Conservation (phyloP, 2,888 invertebrate genomes). For the Lepidochrysops patricia region DNA sequence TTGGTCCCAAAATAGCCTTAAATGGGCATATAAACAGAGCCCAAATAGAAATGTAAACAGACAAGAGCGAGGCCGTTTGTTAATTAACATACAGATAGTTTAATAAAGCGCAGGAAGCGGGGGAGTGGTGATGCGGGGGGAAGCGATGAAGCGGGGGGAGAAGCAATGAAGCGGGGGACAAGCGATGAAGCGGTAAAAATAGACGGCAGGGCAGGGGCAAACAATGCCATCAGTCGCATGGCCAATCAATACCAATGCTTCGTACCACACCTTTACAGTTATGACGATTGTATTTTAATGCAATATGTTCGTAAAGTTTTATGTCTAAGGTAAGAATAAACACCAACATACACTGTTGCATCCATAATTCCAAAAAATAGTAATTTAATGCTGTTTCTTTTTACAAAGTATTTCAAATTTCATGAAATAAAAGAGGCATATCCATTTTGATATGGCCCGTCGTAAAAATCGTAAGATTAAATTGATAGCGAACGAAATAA, state of each 20-base stretch:
- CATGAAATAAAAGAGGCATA: background rate
- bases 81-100: slow-evolving; percentile 74
- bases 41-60: slow-evolving; percentile 67
- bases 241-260: slow-evolving; percentile 58
- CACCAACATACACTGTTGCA: too few species aligned
- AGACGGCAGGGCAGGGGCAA: slow-evolving; percentile 63
- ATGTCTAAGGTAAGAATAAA: too few species aligned
- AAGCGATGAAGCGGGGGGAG: slow-evolving; percentile 71
- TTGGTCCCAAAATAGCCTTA: slow-evolving; percentile 36
- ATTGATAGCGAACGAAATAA: background rate
- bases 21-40: slow-evolving; percentile 43
- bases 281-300: background rate
- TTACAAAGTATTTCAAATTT: background rate
- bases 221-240: slow-evolving; percentile 55
- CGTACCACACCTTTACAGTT: slow-evolving; percentile 16
- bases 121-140: slow-evolving; percentile 47
- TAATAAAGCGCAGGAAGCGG: slow-evolving; percentile 73
- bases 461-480: background rate
- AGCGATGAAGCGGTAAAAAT: slow-evolving; percentile 74
- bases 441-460: background rate
- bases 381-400: background rate
- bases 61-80: slow-evolving; percentile 57
- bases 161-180: slow-evolving; percentile 32
- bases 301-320: background rate
- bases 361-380: too few species aligned